These are phyloP conservation scores for Pristiophorus japonicus DNA, from an alignment of 2,113 vertebrate species.

Conservation along the genomic window DNA sequence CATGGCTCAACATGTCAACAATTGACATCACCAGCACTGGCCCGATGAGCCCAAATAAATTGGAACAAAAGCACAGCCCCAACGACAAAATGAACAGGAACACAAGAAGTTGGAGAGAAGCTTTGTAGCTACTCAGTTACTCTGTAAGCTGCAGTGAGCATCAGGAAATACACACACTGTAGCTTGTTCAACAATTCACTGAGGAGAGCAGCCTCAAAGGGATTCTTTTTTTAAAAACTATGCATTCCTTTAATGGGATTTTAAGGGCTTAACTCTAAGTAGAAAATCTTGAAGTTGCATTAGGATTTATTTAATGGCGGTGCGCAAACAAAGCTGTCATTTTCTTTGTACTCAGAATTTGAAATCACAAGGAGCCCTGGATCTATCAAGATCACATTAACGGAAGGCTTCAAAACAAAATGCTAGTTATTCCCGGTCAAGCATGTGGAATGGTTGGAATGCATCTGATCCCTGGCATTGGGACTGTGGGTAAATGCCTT, in stretches of 20 bases:
- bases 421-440: not conserved
- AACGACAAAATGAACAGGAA: not conserved
- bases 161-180: not conserved
- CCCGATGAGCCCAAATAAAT: not conserved
- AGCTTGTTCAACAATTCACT: not conserved
- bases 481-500: not conserved
- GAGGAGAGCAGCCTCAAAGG: not conserved
- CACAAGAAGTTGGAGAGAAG: not conserved
- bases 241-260: not conserved
- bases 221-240: conserved; percentile 5
- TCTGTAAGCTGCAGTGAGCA: not conserved
- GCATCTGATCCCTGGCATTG: not conserved
- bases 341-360: not conserved
- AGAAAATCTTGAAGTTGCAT: not conserved
- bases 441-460: not conserved
- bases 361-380: not conserved
- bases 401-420: not conserved
- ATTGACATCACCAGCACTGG: not conserved
- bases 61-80: not conserved
- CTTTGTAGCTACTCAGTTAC: not conserved
- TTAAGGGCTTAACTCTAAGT: not conserved
- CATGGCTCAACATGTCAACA: not conserved
- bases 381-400: not conserved
- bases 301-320: not conserved
- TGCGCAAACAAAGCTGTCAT: not conserved